Evolutionary conservation across 2,113 vertebrate species (phyloP).

Genomic region (Ophthalmolycus amberensis): DNA sequence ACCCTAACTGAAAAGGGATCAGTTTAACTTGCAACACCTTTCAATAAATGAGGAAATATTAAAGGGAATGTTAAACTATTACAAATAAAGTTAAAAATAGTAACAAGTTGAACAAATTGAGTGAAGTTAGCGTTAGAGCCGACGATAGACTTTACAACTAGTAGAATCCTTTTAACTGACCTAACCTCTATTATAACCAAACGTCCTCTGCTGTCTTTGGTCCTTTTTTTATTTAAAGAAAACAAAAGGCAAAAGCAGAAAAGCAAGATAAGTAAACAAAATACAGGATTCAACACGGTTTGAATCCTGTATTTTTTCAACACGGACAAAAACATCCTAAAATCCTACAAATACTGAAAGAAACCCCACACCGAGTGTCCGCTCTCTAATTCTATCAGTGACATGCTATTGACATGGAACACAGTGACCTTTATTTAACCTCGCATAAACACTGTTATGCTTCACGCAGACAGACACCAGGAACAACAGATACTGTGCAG

Average conservation of each 20-base stretch:
- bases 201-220: neutral
- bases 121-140: neutral
- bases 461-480: conserved; percentile 16
- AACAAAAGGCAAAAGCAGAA: neutral
- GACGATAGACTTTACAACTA: neutral
- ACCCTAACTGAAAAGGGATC: conserved; percentile 48
- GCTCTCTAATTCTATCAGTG: conserved; percentile 31
- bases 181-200: conserved; percentile 1
- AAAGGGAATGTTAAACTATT: neutral
- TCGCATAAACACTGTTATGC: conserved; percentile 7
- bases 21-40: neutral
- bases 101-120: neutral
- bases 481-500: neutral
- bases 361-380: neutral
- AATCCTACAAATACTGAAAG: neutral
- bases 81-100: conserved; percentile 27
- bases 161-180: conserved; percentile 4
- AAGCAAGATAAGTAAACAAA: neutral
- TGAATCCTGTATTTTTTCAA: no score
- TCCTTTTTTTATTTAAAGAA: neutral
- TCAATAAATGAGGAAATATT: neutral
- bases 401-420: conserved; percentile 24
- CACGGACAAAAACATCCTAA: neutral
- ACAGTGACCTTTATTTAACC: conserved; percentile 50
- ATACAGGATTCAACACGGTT: neutral